Percentiles rank a stretch among this genome's conserved stretches.
Conservation (phyloP, 1,140 invertebrate genomes). For the Oreohelix idahoensis region DNA sequence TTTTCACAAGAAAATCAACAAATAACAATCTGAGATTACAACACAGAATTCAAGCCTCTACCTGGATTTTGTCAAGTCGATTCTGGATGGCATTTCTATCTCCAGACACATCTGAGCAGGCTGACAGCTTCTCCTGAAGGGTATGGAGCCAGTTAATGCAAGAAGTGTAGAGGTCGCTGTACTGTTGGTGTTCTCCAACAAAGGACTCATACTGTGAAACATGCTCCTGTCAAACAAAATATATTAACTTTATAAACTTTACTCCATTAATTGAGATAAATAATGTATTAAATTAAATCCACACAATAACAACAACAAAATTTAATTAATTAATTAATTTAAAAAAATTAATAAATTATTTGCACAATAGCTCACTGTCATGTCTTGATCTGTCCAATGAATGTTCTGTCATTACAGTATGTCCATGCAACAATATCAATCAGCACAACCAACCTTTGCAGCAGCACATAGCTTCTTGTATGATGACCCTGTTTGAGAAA, state of each 20-base stretch:
- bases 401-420: too few relatives aligned
- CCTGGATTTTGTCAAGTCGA: slow-evolving; percentile 91
- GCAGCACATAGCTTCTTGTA: slow-evolving; percentile 67
- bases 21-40: too few relatives aligned
- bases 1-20: too few relatives aligned
- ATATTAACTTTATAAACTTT: not conserved
- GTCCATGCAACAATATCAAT: not conserved
- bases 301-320: too few relatives aligned
- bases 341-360: too few relatives aligned
- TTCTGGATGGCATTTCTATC: slow-evolving; percentile 91
- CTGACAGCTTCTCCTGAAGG: slow-evolving; percentile 86
- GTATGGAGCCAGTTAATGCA: slow-evolving; percentile 92
- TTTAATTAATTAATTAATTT: too few relatives aligned
- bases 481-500: slow-evolving; percentile 56
- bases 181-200: slow-evolving; percentile 93
- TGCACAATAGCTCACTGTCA: too few relatives aligned
- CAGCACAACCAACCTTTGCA: slow-evolving; percentile 59
- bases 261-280: not conserved
- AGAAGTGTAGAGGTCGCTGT: slow-evolving; percentile 90
- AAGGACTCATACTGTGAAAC: slow-evolving; percentile 85
- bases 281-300: too few relatives aligned
- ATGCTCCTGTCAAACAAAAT: slow-evolving; percentile 57
- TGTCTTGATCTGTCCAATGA: too few relatives aligned
- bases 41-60: slow-evolving; percentile 53
- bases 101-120: slow-evolving; percentile 89